Percentiles rank a stretch among this genome's conserved stretches.
phyloP scores from a whole-genome alignment of 2,888 invertebrate genomes.

The Tetragonisca angustula region DNA sequence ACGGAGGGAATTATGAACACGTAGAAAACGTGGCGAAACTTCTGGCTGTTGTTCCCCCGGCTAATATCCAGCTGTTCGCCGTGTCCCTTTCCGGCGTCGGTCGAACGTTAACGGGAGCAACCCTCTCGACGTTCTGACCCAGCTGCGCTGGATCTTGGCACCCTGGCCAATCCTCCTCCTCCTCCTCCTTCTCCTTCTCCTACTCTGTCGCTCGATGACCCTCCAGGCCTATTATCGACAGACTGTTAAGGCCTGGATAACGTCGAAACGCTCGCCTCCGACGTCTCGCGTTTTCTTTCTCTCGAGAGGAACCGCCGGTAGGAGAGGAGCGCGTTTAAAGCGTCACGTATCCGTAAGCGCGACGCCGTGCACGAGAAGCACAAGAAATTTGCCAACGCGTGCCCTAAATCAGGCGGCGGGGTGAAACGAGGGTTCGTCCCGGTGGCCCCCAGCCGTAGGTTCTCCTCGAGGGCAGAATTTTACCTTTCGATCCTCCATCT shows the following conservation, averaged over 20 bases:
- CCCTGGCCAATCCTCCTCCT: constrained; percentile 68
- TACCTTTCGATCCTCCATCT: no score
- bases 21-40: constrained; percentile 46
- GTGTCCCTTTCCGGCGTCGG: constrained; percentile 50
- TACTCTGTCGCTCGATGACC: constrained; percentile 57
- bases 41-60: constrained; percentile 32
- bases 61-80: constrained; percentile 24
- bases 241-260: constrained; percentile 61
- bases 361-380: constrained; percentile 49
- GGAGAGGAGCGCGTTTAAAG: constrained; percentile 19
- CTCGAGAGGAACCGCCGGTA: not conserved
- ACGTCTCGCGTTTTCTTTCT: not conserved
- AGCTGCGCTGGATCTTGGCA: constrained; percentile 71
- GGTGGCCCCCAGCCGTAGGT: no score
- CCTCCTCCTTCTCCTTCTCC: constrained; percentile 44
- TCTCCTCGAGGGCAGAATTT: no score
- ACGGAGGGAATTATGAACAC: constrained; percentile 53
- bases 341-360: constrained; percentile 49
- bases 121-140: constrained; percentile 68
- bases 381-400: constrained; percentile 40
- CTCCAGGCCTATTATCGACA: constrained; percentile 63
- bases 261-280: constrained; percentile 21
- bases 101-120: constrained; percentile 68
- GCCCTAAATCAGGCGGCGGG: constrained; percentile 38
- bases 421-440: no score